A percentile compares a stretch with the other conserved stretches of the same genome.
These are phyloP conservation scores for Phainopepla nitens DNA, from an alignment of 2,113 vertebrate species.

Conservation along the genomic window DNA sequence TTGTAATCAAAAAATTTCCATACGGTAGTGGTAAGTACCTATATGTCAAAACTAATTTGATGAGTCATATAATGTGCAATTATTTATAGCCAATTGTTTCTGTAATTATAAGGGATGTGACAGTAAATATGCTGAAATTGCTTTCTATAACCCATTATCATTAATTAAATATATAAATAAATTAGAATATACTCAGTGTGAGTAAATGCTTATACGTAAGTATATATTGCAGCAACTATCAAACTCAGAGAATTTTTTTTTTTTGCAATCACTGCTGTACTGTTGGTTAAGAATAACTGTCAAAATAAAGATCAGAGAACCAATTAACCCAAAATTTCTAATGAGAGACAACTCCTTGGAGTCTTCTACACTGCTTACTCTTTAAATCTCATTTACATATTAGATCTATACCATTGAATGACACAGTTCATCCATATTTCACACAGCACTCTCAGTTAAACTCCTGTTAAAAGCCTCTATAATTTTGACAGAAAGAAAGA, in stretches of 20 bases:
- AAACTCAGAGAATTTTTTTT: background rate
- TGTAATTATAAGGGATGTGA: background rate
- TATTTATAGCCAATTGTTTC: background rate
- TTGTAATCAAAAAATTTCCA: background rate
- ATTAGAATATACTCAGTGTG: background rate
- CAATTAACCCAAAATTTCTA: background rate
- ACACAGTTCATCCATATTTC: background rate
- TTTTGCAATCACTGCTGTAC: background rate
- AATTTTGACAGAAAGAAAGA: background rate
- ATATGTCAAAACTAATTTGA: background rate
- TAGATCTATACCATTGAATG: background rate
- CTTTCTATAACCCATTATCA: background rate
- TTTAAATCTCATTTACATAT: background rate
- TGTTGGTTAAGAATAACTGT: background rate
- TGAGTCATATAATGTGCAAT: background rate
- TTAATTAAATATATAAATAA: background rate
- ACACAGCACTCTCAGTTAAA: background rate
- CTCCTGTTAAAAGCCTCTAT: background rate
- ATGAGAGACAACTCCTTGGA: background rate
- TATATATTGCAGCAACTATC: background rate
- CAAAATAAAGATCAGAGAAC: slow-evolving; percentile 7
- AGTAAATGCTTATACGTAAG: background rate
- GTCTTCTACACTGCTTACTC: background rate
- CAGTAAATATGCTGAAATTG: background rate
- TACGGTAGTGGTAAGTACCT: background rate